Evolutionary conservation across 2,888 invertebrate genomes (phyloP), one percentile per base, ranked within the genome.

Genomic region (Dorcus parallelipipedus): DNA sequence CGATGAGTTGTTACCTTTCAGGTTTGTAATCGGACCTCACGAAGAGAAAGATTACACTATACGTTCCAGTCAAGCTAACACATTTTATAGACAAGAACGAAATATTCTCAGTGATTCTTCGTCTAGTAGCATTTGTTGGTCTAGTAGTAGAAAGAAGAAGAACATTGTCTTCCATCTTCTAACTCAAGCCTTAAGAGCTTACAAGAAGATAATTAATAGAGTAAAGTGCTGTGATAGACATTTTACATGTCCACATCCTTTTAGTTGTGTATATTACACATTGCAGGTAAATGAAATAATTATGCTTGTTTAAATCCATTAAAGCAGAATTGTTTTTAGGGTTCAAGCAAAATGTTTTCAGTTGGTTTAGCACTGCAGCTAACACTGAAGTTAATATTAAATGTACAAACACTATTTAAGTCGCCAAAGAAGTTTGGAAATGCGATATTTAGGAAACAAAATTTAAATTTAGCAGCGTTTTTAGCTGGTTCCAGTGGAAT

Each of bases 401-500:
- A 85, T 71, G 66, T 83, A 2, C 83, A 77, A 66, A 80, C 77
- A 67, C 75, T 88, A 56, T 62, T 83, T 3, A 78, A 76, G 33
- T 82, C 82, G 42, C 84, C 85, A 10, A 76, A 79, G 64, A 69
- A 78, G 38, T 73, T 86, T 56, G 79, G 78, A 48, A 79, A 78
- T 47, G 78, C 82, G 17, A 71, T 88, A 45, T 81, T 85, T 49
- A 82, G 80, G 65, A 81, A 73, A 62, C 80, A 81, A 60, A 85
- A 82, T 26, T 71, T 88, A 6, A 83, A 84, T 65, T 74, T 90
- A 61, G 90, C 86, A 41, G 73, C 83, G 50, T 90, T 89, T 71
- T 78, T 91, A 65, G 90, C 88, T 49, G 84, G 85, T 64, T 90
- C 88, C 72, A 82, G 86, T 4, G 85, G 85, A 49, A 71, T 87